These are phyloP conservation scores for Battus philenor DNA, from an alignment of 1,140 invertebrate species.

Conservation along the genomic window DNA sequence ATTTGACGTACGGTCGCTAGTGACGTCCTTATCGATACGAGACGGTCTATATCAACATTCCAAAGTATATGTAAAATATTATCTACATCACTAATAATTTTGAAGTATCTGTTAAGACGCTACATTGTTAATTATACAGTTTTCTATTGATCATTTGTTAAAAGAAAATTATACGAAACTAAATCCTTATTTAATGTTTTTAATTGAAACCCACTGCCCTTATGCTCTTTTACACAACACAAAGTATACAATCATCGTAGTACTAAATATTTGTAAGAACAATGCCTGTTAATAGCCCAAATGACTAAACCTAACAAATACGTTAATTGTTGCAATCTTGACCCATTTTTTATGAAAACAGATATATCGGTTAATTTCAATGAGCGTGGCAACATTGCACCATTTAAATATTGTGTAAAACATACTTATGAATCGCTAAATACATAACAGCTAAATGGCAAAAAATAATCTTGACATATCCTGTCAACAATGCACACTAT, in stretches of 20 bases:
- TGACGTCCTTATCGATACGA: conserved; percentile 45
- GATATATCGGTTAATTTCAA: conserved; percentile 1
- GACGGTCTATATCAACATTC: conserved; percentile 73
- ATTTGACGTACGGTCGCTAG: conserved; percentile 18
- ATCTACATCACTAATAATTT: conserved; percentile 73
- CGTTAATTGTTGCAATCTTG: conserved; percentile 65
- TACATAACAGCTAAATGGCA: conserved; percentile 29
- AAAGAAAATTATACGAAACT: conserved; percentile 76
- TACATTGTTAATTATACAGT: conserved; percentile 76
- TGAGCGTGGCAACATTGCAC: conserved; percentile 1
- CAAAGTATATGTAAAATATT: conserved; percentile 75
- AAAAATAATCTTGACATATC: too few relatives aligned
- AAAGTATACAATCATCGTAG: too few relatives aligned
- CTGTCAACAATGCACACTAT: too few relatives aligned
- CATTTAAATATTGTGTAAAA: conserved; percentile 35
- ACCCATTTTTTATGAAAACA: conserved; percentile 48
- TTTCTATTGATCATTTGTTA: conserved; percentile 77
- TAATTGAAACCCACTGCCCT: conserved; percentile 29
- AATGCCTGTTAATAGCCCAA: conserved; percentile 2
- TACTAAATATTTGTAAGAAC: too few relatives aligned
- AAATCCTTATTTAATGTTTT: conserved; percentile 66
- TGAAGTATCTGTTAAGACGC: conserved; percentile 73
- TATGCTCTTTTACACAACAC: too few relatives aligned
- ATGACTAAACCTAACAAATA: conserved; percentile 15
- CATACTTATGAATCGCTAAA: conserved; percentile 32